Conservation (phyloP, 2,888 invertebrate species). For the Agelastica alni region DNA sequence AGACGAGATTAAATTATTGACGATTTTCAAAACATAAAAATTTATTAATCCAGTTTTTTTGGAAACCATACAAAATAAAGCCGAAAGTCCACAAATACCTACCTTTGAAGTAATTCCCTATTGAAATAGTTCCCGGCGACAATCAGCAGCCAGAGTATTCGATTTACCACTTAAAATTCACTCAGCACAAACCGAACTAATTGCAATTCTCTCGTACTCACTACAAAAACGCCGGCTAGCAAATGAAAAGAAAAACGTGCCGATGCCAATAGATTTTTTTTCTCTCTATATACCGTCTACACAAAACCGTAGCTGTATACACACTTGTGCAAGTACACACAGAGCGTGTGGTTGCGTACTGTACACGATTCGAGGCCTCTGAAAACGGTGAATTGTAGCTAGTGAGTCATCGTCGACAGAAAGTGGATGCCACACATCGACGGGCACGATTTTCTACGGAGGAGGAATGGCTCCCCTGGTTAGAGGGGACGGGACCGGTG, state of each 20-base stretch:
- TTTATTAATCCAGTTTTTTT: too few relatives aligned
- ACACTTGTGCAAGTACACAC: slow-evolving; percentile 11
- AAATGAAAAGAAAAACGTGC: not conserved
- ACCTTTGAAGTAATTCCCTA: too few relatives aligned
- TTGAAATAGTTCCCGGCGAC: not conserved
- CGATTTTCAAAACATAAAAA: too few relatives aligned
- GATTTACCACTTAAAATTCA: not conserved
- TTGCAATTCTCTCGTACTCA: too few relatives aligned
- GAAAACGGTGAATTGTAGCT: slow-evolving; percentile 27
- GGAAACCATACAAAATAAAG: too few relatives aligned
- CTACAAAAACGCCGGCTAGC: slow-evolving; percentile 4
- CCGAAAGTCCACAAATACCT: too few relatives aligned
- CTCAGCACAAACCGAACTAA: slow-evolving; percentile 7
- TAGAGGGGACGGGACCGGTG: not conserved
- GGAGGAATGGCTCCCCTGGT: not conserved
- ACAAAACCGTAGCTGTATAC: slow-evolving; percentile 8
- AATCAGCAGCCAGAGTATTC: not conserved
- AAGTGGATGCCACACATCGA: slow-evolving; percentile 28
- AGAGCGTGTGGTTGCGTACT: slow-evolving; percentile 14
- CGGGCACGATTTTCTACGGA: slow-evolving; percentile 14
- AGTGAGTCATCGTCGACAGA: slow-evolving; percentile 35
- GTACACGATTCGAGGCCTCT: slow-evolving; percentile 16
- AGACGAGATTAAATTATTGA: too few relatives aligned
- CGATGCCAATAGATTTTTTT: not conserved
- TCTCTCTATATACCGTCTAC: not conserved